Base-by-base conservation (phyloP, 2,113 vertebrate genomes). In the Solenodon paradoxus region DNA sequence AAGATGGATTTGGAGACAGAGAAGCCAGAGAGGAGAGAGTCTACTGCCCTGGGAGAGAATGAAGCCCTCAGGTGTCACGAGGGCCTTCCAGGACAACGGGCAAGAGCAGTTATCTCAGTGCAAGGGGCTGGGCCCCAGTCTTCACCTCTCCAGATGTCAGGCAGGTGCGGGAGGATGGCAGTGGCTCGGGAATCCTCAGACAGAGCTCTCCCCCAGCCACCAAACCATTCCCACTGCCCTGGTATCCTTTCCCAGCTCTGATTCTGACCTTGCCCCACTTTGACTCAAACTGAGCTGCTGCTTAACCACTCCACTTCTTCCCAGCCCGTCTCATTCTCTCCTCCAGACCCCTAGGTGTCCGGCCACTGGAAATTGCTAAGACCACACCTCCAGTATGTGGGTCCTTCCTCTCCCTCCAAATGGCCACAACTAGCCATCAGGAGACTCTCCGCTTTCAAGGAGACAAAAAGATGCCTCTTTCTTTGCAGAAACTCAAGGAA, bases 1-100 rank as follows among this genome's bases (percentile, higher is more conserved):
- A 98, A 98, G 98, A 98, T 98, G 96, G 96, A 98, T 98, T 86
- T 81, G 53, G 42, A 96, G 92, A 92, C 92, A 94, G 57, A 94
- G 96, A 96, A 96, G 38, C 75, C 69, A 9, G 84, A 72, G 47
- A 19, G 28, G 64, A 57, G 90, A 86, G 47, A 93, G 82, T 79
- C 77, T 57, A 85, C 61, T 92, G 63, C 88, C 80, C 53, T 61
- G 78, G 66, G 20, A 55, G 7, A 69, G 35, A 45, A 49, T 0
- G 4, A 51, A 51, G 49, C 72, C 66, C 57, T 16, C 7, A 0
- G 78, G 42, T 63, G 42, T 22, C 10, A 0, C 3, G 53, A 49
- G 16, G 30, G 45, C 32, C 92, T 55, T 64, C 13, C 40, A 61
- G 75, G 82, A 24, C 42, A 24, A n/a, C 12, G 6, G 24, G 13